phyloP scores from a whole-genome alignment of 2,888 invertebrate species.

The Meiosimyza decipiens region DNA sequence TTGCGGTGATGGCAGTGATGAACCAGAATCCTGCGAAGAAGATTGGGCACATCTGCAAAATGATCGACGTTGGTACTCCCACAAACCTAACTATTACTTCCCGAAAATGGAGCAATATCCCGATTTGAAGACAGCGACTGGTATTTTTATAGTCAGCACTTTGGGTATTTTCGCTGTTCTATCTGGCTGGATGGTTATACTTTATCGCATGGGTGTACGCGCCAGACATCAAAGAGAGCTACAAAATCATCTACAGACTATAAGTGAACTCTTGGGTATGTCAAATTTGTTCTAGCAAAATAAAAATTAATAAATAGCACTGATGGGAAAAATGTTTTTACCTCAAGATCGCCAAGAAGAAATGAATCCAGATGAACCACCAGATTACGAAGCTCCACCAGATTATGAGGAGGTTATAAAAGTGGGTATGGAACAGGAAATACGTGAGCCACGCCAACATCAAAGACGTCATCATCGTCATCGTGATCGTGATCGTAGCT shows the following conservation, averaged over 20 bases:
- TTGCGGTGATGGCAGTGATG: slow-evolving; percentile 80
- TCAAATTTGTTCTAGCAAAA: slow-evolving; percentile 59
- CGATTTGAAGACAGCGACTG: slow-evolving; percentile 74
- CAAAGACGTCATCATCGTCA: slow-evolving; percentile 53
- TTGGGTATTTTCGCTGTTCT: slow-evolving; percentile 73
- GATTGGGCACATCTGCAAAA: slow-evolving; percentile 70
- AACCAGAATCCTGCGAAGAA: slow-evolving; percentile 72
- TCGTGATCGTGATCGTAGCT: slow-evolving; percentile 48
- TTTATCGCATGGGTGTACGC: slow-evolving; percentile 74
- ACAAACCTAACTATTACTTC: slow-evolving; percentile 79
- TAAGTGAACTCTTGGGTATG: slow-evolving; percentile 75
- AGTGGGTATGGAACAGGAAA: slow-evolving; percentile 68
- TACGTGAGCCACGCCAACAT: slow-evolving; percentile 57
- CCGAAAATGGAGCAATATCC: slow-evolving; percentile 76
- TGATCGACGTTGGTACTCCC: slow-evolving; percentile 74
- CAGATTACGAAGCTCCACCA: slow-evolving; percentile 78
- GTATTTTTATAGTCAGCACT: slow-evolving; percentile 74
- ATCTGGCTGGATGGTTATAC: slow-evolving; percentile 72
- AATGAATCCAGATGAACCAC: slow-evolving; percentile 70
- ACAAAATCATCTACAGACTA: slow-evolving; percentile 76
- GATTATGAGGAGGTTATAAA: slow-evolving; percentile 78
- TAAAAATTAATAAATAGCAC: not conserved
- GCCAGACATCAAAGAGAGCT: slow-evolving; percentile 73
- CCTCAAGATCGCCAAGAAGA: slow-evolving; percentile 66
- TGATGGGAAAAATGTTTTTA: slow-evolving; percentile 42